These are phyloP conservation scores for Yasuhikotakia modesta DNA, from an alignment of 2,797 vertebrate genomes.

Conservation along the genomic window DNA sequence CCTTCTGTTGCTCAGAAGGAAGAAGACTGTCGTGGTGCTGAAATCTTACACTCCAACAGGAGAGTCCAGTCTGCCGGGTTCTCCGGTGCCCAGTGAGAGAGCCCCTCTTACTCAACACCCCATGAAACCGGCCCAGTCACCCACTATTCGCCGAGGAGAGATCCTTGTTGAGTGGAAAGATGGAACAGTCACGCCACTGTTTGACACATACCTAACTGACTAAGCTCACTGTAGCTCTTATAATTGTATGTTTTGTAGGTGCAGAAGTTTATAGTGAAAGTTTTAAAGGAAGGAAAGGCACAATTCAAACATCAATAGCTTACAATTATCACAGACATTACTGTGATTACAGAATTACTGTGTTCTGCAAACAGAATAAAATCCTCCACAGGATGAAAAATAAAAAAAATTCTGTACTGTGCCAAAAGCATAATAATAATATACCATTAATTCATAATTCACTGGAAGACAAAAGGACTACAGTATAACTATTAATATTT, in stretches of 20 bases:
- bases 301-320: slow-evolving; percentile 9
- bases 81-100: slow-evolving; percentile 70
- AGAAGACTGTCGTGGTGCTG: slow-evolving; percentile 82
- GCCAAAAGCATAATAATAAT: not conserved
- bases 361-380: slow-evolving; percentile 9
- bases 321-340: slow-evolving; percentile 19
- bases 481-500: not conserved
- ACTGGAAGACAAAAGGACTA: not conserved
- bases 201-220: slow-evolving; percentile 68
- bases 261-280: not conserved
- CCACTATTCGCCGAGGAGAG: slow-evolving; percentile 78
- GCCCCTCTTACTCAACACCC: slow-evolving; percentile 72
- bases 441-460: too few species aligned
- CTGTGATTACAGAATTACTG: slow-evolving; percentile 20
- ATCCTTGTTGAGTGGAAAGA: slow-evolving; percentile 90
- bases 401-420: not conserved
- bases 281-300: not conserved
- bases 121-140: slow-evolving; percentile 70
- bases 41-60: slow-evolving; percentile 73
- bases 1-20: slow-evolving; percentile 67
- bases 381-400: not conserved
- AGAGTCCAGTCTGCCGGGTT: slow-evolving; percentile 69
- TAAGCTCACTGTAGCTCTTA: slow-evolving; percentile 44
- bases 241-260: not conserved
- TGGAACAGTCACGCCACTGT: slow-evolving; percentile 83